phyloP scores from a whole-genome alignment of 2,113 vertebrate species.

The Girardinichthys multiradiatus region DNA sequence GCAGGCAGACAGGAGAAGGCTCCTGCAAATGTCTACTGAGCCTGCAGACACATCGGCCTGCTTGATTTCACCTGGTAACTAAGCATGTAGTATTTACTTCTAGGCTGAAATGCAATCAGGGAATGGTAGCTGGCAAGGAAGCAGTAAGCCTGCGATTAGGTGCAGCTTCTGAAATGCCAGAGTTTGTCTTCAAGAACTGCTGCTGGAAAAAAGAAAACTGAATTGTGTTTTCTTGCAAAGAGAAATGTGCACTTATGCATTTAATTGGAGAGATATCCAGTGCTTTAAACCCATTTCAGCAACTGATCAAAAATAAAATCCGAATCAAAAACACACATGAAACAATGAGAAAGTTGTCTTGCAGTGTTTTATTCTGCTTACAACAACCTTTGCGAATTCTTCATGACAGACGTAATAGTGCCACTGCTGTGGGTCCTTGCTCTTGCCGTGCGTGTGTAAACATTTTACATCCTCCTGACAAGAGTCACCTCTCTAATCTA shows the following conservation, averaged over 20 bases:
- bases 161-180: conserved; percentile 29
- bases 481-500: conserved; percentile 79
- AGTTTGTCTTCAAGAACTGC: conserved; percentile 32
- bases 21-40: conserved; percentile 75
- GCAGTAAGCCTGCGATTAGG: conserved; percentile 65
- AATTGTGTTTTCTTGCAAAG: not conserved
- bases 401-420: conserved; percentile 42
- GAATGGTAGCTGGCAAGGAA: conserved; percentile 73
- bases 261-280: not conserved
- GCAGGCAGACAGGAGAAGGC: conserved; percentile 66
- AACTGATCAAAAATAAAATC: not conserved
- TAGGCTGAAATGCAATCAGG: conserved; percentile 80
- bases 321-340: not conserved
- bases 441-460: conserved; percentile 63
- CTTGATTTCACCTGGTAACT: conserved; percentile 83
- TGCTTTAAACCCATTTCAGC: too few species aligned
- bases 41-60: conserved; percentile 79
- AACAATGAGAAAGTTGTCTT: not conserved
- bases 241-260: not conserved
- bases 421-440: conserved; percentile 43
- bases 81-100: conserved; percentile 84
- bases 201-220: not conserved
- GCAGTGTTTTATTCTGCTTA: conserved; percentile 15
- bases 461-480: conserved; percentile 79
- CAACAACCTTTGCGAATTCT: conserved; percentile 17